phyloP scores from a whole-genome alignment of 2,797 vertebrate genomes.

The Peromyscus eremicus region DNA sequence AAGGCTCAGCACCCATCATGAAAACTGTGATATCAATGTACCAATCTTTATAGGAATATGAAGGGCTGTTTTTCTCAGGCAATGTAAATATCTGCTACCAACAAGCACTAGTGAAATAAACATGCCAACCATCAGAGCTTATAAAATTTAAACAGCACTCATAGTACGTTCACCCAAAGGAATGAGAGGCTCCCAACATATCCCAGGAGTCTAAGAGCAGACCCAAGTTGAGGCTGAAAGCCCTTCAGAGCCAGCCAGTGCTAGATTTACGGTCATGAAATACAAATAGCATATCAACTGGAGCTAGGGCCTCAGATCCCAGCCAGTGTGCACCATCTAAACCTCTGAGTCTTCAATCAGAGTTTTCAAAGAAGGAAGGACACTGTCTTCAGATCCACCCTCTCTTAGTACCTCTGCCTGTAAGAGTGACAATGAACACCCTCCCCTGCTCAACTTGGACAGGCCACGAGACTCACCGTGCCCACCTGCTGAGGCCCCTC shows the following conservation, averaged over 20 bases:
- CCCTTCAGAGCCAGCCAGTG: not conserved
- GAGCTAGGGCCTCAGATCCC: not conserved
- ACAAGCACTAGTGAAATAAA: conserved; percentile 58
- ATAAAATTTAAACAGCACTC: conserved; percentile 3
- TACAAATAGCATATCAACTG: no score
- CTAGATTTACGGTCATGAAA: not conserved
- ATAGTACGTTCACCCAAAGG: not conserved
- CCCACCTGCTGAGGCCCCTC: not conserved
- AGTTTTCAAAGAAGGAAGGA: not conserved
- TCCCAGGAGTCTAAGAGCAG: not conserved
- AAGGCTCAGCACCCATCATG: not conserved
- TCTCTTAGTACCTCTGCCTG: not conserved
- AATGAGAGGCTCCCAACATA: not conserved
- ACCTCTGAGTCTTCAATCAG: not conserved
- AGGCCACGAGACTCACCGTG: not conserved
- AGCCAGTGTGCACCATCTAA: fast-evolving
- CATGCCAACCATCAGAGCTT: not conserved
- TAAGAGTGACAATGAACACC: fast-evolving
- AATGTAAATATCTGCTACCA: conserved; percentile 66
- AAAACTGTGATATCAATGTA: conserved; percentile 55
- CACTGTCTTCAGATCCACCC: not conserved
- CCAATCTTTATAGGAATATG: not conserved
- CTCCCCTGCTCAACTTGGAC: not conserved
- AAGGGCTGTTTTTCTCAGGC: conserved; percentile 76
- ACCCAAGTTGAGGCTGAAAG: not conserved